Conservation (phyloP, 2,113 vertebrate genomes). For the Alosa alosa region DNA sequence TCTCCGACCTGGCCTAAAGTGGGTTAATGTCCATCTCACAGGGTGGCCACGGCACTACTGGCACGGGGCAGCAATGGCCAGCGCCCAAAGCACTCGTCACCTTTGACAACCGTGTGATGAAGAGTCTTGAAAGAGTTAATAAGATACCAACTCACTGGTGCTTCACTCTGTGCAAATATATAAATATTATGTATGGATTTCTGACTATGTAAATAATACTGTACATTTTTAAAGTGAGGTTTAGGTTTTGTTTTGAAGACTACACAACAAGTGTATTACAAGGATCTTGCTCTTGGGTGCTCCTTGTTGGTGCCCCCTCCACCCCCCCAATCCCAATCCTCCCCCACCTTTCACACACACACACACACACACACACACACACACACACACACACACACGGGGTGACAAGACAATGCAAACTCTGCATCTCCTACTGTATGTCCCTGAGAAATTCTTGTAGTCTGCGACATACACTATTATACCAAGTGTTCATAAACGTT, state of each 20-base stretch:
- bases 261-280: background rate
- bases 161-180: background rate
- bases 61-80: background rate
- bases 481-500: background rate
- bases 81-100: background rate
- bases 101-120: background rate
- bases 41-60: background rate
- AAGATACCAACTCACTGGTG: background rate
- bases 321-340: too few species aligned
- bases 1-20: constrained; percentile 41
- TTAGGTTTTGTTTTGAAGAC: background rate
- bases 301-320: too few species aligned
- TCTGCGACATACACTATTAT: background rate
- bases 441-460: background rate
- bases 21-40: constrained; percentile 21
- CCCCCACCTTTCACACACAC: too few species aligned
- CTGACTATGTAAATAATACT: background rate
- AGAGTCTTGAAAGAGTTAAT: background rate
- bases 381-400: too few species aligned
- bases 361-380: too few species aligned
- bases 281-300: too few species aligned
- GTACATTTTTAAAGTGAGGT: background rate
- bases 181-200: background rate
- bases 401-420: too few species aligned
- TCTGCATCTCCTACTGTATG: background rate